Base-by-base conservation (phyloP, 2,797 vertebrate species). In the Heterohyrax brucei region DNA sequence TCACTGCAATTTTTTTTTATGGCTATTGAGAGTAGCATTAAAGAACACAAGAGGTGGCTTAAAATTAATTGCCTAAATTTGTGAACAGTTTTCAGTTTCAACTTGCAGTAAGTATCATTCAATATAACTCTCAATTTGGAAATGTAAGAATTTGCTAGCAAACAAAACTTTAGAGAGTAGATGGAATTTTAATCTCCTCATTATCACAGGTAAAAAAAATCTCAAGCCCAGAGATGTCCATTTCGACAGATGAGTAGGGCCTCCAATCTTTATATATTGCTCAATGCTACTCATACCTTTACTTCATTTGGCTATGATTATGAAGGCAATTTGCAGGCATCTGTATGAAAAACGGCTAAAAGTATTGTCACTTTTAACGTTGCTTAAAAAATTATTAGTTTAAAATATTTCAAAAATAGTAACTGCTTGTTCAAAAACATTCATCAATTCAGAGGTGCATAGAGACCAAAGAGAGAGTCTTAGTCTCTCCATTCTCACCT, bases 371-470 rank as follows among this genome's bases (percentile, higher is more conserved):
- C 8, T 78, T 3, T 78, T 78, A 50, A 50, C 18, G 76, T 48
- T 48, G 24, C 9, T 53, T 30, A 8, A 14, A 79, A 91, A 28
- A 4, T 81, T 72, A 70, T 87, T 89, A 2, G 10, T 70, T 87
- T 26, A 76, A 87, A 48, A 1, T 3, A 61, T 76, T 48, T 91
- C 53, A n/a, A 68, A 97, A 79, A 30, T 18, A 64, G 5, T 59
- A 86, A 92, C 33, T 50, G 13, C 46, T 66, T 93, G 8, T 26
- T 12, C 93, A 93, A 77, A 73, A 66, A 59, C 33, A 77, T 80
- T 21, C 61, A 62, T 33, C 13, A 68, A 33, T 5, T 24, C 12
- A 62, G 21, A 87, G 30, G 30, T 44, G 2, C 22, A 19, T 66
- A 82, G 83, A 62, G 22, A 46, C 9, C 73, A 83, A 70, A 75